Conservation (phyloP, 2,113 vertebrate genomes). For the Salvelinus sp. region DNA sequence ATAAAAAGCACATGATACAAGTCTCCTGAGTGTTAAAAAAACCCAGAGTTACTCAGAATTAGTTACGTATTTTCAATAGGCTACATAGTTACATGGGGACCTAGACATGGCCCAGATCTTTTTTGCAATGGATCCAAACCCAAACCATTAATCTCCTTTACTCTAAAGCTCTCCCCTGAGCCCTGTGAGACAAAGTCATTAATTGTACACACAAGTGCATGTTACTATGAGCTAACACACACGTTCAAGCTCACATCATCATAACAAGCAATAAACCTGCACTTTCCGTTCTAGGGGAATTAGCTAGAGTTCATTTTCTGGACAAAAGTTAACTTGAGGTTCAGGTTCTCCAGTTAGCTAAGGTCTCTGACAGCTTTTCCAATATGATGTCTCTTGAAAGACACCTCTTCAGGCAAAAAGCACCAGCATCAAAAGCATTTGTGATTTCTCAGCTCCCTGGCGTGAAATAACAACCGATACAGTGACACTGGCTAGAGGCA, state of each 20-base stretch:
- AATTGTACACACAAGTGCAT: conserved; percentile 50
- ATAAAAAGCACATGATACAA: not conserved
- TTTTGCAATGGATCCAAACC: conserved; percentile 26
- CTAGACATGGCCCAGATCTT: conserved; percentile 20
- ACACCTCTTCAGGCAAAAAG: conserved; percentile 43
- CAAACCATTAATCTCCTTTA: conserved; percentile 31
- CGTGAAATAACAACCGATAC: conserved; percentile 61
- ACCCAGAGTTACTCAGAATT: not conserved
- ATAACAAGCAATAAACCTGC: conserved; percentile 62
- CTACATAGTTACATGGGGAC: conserved; percentile 24
- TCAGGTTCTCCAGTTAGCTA: conserved; percentile 30
- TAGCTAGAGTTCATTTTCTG: conserved; percentile 60
- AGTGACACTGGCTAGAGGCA: conserved; percentile 59
- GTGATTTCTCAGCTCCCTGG: conserved; percentile 44
- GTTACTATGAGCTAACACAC: conserved; percentile 55
- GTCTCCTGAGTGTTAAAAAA: conserved; percentile 8
- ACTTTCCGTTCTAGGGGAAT: conserved; percentile 62
- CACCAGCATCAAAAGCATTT: conserved; percentile 45
- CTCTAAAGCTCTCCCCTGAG: conserved; percentile 43
- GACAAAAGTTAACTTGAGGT: conserved; percentile 62
- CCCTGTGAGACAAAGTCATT: conserved; percentile 53
- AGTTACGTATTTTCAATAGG: conserved; percentile 16
- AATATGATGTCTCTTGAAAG: conserved; percentile 27
- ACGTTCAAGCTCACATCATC: conserved; percentile 55
- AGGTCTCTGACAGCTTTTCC: conserved; percentile 34